Conservation (phyloP, 2,888 invertebrate species). For the Oscheius sp. region DNA sequence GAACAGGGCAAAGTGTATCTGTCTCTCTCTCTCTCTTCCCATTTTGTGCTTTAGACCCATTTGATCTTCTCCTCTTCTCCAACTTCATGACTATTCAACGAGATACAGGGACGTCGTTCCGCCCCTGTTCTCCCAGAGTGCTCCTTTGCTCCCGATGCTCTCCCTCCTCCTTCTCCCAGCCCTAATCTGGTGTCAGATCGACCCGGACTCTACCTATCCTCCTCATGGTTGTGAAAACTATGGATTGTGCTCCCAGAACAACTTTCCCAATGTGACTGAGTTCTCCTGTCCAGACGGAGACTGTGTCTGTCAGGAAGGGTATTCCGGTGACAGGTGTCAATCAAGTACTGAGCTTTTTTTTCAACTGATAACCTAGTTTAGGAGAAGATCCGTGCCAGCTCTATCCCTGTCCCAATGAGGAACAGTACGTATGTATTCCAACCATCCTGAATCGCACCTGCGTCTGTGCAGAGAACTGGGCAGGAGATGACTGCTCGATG, state of each 20-base stretch:
- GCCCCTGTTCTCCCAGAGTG: too few species aligned
- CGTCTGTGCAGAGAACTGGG: conserved; percentile 44
- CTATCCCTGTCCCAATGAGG: not conserved
- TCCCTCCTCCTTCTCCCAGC: not conserved
- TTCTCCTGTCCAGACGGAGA: conserved; percentile 6
- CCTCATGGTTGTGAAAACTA: conserved; percentile 34
- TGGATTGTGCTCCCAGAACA: conserved; percentile 18
- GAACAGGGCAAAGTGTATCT: too few species aligned
- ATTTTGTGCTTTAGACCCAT: too few species aligned
- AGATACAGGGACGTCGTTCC: too few species aligned
- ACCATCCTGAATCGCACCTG: conserved; percentile 27
- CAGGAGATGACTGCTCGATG: conserved; percentile 44
- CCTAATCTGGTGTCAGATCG: not conserved
- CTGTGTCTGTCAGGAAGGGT: conserved; percentile 22
- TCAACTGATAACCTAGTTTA: not conserved
- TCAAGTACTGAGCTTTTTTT: not conserved
- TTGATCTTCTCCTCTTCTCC: too few species aligned
- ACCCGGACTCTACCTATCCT: not conserved
- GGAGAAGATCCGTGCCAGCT: not conserved
- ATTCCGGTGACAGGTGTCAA: conserved; percentile 12
- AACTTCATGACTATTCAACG: too few species aligned
- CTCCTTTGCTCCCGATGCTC: not conserved
- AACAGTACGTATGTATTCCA: not conserved
- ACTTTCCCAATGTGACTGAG: not conserved
- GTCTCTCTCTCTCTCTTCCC: too few species aligned